Evolutionary conservation across 2,113 vertebrate species (phyloP), one percentile per base, ranked within the genome.

Genomic region (Brachypodius melanocephalos): DNA sequence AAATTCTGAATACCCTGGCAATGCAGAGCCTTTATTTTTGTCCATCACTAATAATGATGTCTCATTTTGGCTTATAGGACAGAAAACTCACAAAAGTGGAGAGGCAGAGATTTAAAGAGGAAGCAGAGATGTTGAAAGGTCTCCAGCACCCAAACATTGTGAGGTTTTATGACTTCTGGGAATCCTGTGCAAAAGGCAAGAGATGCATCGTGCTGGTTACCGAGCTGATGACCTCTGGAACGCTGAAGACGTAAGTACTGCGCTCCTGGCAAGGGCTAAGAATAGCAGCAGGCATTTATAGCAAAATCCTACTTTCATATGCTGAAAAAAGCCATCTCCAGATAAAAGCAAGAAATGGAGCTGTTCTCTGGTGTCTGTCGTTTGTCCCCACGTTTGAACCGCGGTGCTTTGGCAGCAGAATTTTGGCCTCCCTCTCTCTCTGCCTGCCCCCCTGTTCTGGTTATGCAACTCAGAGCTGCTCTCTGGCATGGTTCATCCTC

Each of bases 131-230:
- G 99, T 92, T 99, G 59, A 99, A 99, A 96, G 99, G 99, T 67
- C 98, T 99, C 29, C 99, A 99, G 96, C 99, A 99, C 89, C 99
- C 99, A 73, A 99, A 99, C 95, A 99, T 99, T 3, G 99, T 99
- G 89, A 98, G 99, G 21, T 99, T 99, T 97, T 99, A 99, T 34
- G 99, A 99, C 97, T 99, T 99, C 97, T 99, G 99, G 99, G 99
- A 99, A 91, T 99, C 99, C 65, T 98, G 98, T 14, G 97, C 98
- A 25, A 99, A 99, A 97, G 99, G 99, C 62, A 99, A 99, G 91
- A 98, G 99, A 51, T 99, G 99, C 81, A 99, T 99, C 2, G 99
- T 99, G 89, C 97, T 99, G 91, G 99, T 99, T 91, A 99, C 99
- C 0, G 99, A 99, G 96, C 96, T 99, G 45, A 99, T 99, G 99